Evolutionary conservation across 2,113 vertebrate species (phyloP), one percentile per base, ranked within the genome.

Genomic region (Notothenia rossii): DNA sequence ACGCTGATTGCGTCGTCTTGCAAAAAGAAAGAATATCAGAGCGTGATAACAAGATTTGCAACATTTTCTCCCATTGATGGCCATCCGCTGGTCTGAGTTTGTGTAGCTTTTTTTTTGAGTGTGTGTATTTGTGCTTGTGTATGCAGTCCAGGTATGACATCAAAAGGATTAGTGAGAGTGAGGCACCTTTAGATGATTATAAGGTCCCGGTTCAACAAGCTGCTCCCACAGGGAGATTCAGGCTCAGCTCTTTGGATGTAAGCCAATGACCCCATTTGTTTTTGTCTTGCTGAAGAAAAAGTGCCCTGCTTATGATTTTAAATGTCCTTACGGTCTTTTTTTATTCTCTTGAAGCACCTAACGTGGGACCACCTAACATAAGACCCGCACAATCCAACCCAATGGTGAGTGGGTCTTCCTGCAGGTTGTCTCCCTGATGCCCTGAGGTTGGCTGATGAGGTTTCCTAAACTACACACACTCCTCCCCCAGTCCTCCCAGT

Each of bases 61-160:
- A 88, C 25, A 64, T 67, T 77, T 78, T 74, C 68, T 89, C 55
- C 65, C 49, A 58, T 59, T 66, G 45, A 68, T 56, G 94, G 94
- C 94, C 95, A 83, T 90, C 82, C 69, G 89, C 94, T 94, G 93
- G 94, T 96, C 88, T 92, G 90, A 86, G 83, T 87, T 86, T 82
- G 84, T 82, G 69, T 43, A 45, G 54, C 64, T 72, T 77, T 3
- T 1, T 36, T 48, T 74, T 48, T 62, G 40, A 54, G 72, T 87
- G 77, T 85, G 79, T 85, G 73, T 75, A 14, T 56, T 63, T 73
- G 72, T 90, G 12, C 84, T 81, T 80, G 84, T 89, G 87, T 90
- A 72, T 91, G 83, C 84, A 78, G 84, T 87, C 90, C 79, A 86
- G 83, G 84, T 85, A 63, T 69, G 64, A 74, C 61, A 84, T 81